These are phyloP conservation scores for Ruditapes philippinarum DNA, from an alignment of 1,140 invertebrate genomes.

Conservation along the genomic window DNA sequence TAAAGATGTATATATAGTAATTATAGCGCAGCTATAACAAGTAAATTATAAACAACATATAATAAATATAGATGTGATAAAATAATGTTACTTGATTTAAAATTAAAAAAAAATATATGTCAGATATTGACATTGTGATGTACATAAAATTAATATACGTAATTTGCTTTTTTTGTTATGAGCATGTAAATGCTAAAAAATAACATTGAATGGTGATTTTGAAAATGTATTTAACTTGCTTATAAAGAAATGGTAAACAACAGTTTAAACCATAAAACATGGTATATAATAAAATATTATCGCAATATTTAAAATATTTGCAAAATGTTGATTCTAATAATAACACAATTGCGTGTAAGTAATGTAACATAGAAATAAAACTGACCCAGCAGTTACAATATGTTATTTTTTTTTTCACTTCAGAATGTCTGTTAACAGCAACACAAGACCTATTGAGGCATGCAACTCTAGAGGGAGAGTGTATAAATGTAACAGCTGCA, in stretches of 20 bases:
- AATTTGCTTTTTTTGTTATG: too few relatives aligned
- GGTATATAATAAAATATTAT: background rate
- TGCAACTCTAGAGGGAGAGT: slow-evolving; percentile 16
- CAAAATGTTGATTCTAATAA: background rate
- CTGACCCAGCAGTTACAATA: too few relatives aligned
- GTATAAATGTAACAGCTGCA: slow-evolving; percentile 6
- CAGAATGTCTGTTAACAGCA: background rate
- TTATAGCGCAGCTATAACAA: background rate
- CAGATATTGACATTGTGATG: too few relatives aligned
- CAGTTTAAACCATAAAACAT: background rate
- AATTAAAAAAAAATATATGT: too few relatives aligned
- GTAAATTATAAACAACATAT: too few relatives aligned
- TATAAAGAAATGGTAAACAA: background rate
- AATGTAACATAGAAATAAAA: background rate
- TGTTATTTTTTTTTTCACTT: background rate
- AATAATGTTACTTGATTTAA: too few relatives aligned
- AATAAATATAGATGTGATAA: too few relatives aligned
- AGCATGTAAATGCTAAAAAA: too few relatives aligned
- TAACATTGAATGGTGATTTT: too few relatives aligned
- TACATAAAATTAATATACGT: too few relatives aligned
- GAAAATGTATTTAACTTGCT: background rate
- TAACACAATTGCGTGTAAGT: background rate
- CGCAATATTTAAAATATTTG: background rate
- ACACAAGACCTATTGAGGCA: slow-evolving; percentile 2
- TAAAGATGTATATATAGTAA: background rate